Evolutionary conservation across 2,888 invertebrate species (phyloP), one percentile per base, ranked within the genome.

Genomic region (Apamea epomidion): DNA sequence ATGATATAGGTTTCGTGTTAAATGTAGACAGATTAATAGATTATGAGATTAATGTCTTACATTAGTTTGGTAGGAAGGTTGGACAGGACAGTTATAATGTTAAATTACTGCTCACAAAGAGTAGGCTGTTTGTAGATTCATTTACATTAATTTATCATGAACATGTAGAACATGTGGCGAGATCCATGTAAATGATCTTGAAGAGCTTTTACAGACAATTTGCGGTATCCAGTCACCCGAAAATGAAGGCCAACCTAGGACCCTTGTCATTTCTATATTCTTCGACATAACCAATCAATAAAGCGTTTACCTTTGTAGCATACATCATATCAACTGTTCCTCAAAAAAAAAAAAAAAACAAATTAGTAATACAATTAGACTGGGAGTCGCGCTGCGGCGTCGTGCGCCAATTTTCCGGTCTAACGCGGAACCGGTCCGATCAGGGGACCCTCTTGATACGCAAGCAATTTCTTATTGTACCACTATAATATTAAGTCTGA

Each of bases 391-490:
- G 89, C 86, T 90, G 88, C 77, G 81, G 70, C 85, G 89, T 90
- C 92, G 91, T 89, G 90, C 86, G 90, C 90, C 91, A 91, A 93
- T 94, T 93, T 93, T 91, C 92, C 93, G 92, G 93, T 94, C 94
- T 92, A 91, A 84, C 91, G 92, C 91, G 85, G 86, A 91, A 93
- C 91, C 92, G 92, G 93, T 92, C 88, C 75, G 79, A 84, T 88
- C 87, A 85, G 83, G 86, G 86, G 87, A 90, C 91, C 91, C 90
- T 90, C 88, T 83, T 83, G 68, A 86, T 87, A 87, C 76, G 83
- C 84, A 82, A 81, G 72, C 45, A 45, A 71, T 83, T 84, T 75
- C 82, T 87, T 78, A 71, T 71, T 71, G 76, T 77, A 73, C 76
- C 72, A 8, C 51, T 74, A n/a, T 51, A 48, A 74, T 79, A 77